Conservation (phyloP, 1,140 invertebrate species). For the Homarus americanus region DNA sequence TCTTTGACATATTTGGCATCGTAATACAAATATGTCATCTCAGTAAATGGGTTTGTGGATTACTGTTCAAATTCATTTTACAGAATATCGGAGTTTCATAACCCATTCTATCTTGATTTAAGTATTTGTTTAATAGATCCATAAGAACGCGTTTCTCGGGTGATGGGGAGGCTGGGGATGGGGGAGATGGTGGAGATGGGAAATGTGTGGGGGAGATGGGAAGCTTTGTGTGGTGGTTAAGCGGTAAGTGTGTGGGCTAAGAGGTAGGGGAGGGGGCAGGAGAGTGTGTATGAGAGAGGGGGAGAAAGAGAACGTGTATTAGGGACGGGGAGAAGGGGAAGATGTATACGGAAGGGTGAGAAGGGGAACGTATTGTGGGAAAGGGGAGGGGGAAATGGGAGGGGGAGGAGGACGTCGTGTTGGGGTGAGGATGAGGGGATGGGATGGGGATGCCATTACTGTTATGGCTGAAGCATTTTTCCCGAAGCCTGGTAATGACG, state of each 20-base stretch:
- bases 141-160: too few species aligned
- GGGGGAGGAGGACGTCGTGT: neutral
- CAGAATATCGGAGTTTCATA: too few species aligned
- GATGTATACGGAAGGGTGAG: neutral
- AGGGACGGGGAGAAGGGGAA: too few species aligned
- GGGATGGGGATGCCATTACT: neutral
- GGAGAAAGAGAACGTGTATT: neutral
- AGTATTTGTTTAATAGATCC: too few species aligned
- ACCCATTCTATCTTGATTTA: too few species aligned
- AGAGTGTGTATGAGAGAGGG: neutral
- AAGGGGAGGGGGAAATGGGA: neutral
- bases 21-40: too few species aligned
- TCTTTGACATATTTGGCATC: too few species aligned
- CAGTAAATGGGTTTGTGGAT: too few species aligned
- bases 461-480: neutral
- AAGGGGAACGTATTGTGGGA: neutral
- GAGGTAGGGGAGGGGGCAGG: too few species aligned
- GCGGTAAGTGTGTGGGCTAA: too few species aligned
- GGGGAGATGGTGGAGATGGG: neutral
- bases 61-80: too few species aligned
- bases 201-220: neutral
- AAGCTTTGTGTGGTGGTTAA: too few species aligned
- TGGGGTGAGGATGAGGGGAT: neutral
- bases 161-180: neutral
- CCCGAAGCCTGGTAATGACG: neutral